phyloP scores from a whole-genome alignment of 2,888 invertebrate species.

The Rotaria macrura region DNA sequence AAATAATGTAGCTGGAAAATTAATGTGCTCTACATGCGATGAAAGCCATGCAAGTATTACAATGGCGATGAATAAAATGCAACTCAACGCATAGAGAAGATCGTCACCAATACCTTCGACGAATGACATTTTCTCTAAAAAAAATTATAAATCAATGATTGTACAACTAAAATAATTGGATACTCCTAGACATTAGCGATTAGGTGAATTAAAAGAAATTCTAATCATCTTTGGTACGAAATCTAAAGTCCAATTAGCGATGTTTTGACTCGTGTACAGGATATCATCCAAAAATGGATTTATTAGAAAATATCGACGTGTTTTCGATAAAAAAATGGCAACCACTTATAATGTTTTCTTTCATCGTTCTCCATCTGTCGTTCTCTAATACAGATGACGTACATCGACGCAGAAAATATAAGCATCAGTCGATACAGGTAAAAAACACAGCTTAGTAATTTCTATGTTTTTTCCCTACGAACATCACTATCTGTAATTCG shows the following conservation, averaged over 20 bases:
- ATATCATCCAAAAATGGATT: too few species aligned
- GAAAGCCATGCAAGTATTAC: conserved; percentile 52
- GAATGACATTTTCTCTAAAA: conserved; percentile 43
- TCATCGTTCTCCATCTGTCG: background rate
- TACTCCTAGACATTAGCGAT: too few species aligned
- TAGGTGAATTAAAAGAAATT: too few species aligned
- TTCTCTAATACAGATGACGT: background rate
- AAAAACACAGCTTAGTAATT: too few species aligned
- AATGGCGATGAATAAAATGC: conserved; percentile 55
- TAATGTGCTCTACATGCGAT: conserved; percentile 26
- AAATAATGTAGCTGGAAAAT: conserved; percentile 27
- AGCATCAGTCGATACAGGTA: too few species aligned
- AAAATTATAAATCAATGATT: too few species aligned
- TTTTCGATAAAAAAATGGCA: background rate
- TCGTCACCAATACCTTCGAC: conserved; percentile 75
- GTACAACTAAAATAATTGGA: too few species aligned
- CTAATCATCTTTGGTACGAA: too few species aligned
- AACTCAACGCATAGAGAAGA: conserved; percentile 63
- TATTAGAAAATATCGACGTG: background rate
- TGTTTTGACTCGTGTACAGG: too few species aligned
- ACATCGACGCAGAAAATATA: background rate
- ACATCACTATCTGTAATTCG: too few species aligned
- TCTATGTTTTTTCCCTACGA: too few species aligned
- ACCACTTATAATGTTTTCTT: background rate
- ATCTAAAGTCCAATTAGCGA: too few species aligned